Base-by-base conservation (phyloP, 1,140 invertebrate genomes). In the Leptopilina boulardi region DNA sequence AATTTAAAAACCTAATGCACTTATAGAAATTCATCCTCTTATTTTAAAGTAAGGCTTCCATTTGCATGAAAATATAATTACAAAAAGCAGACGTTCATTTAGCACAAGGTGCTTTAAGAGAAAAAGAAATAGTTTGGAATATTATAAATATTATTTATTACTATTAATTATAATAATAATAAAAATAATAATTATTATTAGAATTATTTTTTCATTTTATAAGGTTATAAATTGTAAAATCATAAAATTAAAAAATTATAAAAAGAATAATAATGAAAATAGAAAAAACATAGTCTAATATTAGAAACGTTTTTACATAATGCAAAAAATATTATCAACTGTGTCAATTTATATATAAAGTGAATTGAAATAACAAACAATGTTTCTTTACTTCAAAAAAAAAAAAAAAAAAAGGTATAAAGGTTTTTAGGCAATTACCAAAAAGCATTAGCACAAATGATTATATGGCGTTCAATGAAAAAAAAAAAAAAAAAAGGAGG, bases 401-500 rank as follows among this genome's bases (percentile, higher is more conserved):
- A 66, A 0, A 26, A 59, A 0, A 66, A 30, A 66, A 59, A 23
- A 10, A n/a, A n/a, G n/a, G n/a, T n/a, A n/a, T n/a, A n/a, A n/a
- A n/a, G n/a, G n/a, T n/a, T 26, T 59, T 59, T 66, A 15, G 26
- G 26, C 6, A 1, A 13, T 15, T 23, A 6, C 15, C 26, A 26
- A 66, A 66, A 23, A 30, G 34, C 56, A 23, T 59, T 26, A 11
- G 23, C 56, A 59, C 13, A 66, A 30, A 66, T 66, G 59, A 30
- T 30, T 66, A 66, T 30, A 66, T 59, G 19, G 23, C 10, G 19
- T 66, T 66, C 23, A 66, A 66, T 23, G 54, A 30, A 30, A 66
- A 59, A 59, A 66, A 66, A 34, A 23, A 19, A 30, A 30, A 66
- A 59, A 59, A 66, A 66, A 34, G 59, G 59, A 15, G 59, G 11